Conservation (phyloP, 2,113 vertebrate genomes). For the Nycticebus coucang region DNA sequence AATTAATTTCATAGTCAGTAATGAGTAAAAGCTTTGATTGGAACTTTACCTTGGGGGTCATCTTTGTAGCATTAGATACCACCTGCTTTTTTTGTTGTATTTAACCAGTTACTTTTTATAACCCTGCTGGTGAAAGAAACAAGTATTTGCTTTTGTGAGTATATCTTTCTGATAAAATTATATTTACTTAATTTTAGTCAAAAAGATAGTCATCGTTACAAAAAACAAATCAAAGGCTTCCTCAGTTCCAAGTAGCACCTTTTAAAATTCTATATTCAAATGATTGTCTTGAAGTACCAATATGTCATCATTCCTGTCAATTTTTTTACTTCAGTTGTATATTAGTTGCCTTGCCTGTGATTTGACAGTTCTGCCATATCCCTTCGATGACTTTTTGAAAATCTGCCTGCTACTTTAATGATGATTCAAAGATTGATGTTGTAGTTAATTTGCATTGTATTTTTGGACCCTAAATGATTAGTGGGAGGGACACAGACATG, state of each 20-base stretch:
- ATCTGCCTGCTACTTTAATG: neutral
- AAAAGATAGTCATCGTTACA: slow-evolving; percentile 28
- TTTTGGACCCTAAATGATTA: neutral
- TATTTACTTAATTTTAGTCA: neutral
- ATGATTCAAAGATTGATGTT: neutral
- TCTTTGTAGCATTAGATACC: neutral
- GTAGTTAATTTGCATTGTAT: neutral
- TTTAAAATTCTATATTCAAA: neutral
- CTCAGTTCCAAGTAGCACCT: neutral
- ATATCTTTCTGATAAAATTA: neutral
- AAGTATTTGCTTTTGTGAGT: neutral
- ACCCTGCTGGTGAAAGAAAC: neutral
- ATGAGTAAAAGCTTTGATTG: slow-evolving; percentile 11
- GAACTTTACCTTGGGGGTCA: neutral
- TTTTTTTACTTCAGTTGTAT: neutral
- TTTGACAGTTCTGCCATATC: neutral
- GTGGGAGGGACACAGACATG: neutral
- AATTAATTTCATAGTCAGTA: neutral
- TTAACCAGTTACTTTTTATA: neutral
- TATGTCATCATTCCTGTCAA: neutral
- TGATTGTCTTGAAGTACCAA: neutral
- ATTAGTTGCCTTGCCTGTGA: neutral
- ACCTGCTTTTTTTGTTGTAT: neutral
- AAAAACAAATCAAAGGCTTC: neutral
- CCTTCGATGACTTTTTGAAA: slow-evolving; percentile 14